phyloP scores from a whole-genome alignment of 2,113 vertebrate species.

The Todiramphus saurophagus region DNA sequence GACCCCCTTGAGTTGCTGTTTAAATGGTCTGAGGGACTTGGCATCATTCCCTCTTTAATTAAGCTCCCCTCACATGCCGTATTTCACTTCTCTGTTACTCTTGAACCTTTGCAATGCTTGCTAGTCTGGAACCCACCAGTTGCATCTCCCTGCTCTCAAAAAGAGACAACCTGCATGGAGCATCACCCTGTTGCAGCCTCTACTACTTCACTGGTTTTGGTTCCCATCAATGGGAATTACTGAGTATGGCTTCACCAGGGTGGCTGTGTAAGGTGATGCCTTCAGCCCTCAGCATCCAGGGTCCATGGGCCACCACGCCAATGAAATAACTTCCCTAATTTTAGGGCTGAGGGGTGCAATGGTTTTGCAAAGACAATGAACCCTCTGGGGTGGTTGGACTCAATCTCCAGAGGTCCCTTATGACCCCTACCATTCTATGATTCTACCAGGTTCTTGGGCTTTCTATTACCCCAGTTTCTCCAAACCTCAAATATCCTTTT shows the following conservation, averaged over 20 bases:
- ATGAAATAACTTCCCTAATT: fast-evolving
- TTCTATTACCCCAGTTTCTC: background rate
- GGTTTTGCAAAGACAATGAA: background rate
- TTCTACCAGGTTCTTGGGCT: background rate
- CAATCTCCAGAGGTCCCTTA: too few species aligned
- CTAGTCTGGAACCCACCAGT: background rate
- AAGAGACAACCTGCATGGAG: fast-evolving
- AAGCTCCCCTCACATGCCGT: background rate
- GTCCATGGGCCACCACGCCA: fast-evolving
- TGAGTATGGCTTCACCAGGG: too few species aligned
- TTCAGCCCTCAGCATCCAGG: background rate
- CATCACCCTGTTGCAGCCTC: too few species aligned
- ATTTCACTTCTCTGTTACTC: background rate
- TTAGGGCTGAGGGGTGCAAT: fast-evolving
- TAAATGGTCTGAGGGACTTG: background rate
- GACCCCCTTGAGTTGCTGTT: background rate
- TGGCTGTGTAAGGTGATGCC: fast-evolving
- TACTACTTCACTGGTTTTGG: too few species aligned
- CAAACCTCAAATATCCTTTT: background rate
- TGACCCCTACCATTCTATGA: too few species aligned
- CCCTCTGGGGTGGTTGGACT: too few species aligned
- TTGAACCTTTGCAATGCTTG: background rate
- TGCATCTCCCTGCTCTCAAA: background rate
- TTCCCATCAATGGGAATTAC: too few species aligned
- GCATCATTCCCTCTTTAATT: background rate